Evolutionary conservation across 1,140 invertebrate species (phyloP), one percentile per base, ranked within the genome.

Genomic region (Thereuonema tuberculata): DNA sequence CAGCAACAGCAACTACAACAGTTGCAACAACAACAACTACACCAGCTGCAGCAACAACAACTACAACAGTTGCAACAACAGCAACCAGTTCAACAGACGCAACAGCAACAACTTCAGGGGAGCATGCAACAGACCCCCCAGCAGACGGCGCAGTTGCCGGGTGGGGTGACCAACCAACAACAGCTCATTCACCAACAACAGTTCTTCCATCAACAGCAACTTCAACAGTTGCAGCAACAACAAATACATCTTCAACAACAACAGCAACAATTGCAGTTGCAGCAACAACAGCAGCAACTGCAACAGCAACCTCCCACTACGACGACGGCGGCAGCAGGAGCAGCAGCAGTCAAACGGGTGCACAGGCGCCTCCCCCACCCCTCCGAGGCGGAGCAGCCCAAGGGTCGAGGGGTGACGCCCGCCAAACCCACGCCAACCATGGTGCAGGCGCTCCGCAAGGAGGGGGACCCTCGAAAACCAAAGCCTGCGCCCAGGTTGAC

Each of bases 201-300:
- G 62, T 64, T 24, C 37, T 59, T 24, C 21, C 69, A 59, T 60
- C 73, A 73, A 29, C 72, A 75, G 43, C 73, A 76, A 61, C 72
- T 50, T 14, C 52, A 58, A 28, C 63, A 63, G 53, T 62, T 66
- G 48, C 61, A 63, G 31, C 43, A 60, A 43, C 58, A 58, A 15
- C 59, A 56, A 23, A 14, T n/a, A 48, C 59, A 46, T 31, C 15
- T 28, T 29, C 59, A 62, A 20, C 59, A 56, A 46, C 57, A 63
- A 53, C 60, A 29, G 62, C 63, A 37, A 64, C 66, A 61, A 62
- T 59, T 37, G 61, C 63, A 48, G 62, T 61, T 62, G 56, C 62
- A 62, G 58, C 66, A 61, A 65, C 61, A 54, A 63, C 62, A 21
- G 61, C 60, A 3, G 20, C 31, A 61, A 49, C 23, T 60, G 54